Base-by-base conservation (phyloP, 2,113 vertebrate species). In the Lucifuga dentata region DNA sequence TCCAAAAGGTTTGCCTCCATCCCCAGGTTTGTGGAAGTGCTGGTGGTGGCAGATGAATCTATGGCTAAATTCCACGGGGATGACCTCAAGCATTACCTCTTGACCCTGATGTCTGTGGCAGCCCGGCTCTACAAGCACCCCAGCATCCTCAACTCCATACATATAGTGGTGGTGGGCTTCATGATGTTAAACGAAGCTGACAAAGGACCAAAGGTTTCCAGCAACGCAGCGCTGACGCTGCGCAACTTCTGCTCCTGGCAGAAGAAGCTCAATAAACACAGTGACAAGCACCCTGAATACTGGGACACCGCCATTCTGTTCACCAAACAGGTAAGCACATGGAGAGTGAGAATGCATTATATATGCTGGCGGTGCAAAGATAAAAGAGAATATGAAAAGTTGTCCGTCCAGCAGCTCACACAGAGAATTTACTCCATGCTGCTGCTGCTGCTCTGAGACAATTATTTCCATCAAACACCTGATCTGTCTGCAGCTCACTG, bases 241-340 rank as follows among this genome's bases (percentile, higher is more conserved):
- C 95, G 97, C 52, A 98, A 96, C 91, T 99, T 99, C 89, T 99
- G 98, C 51, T 93, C 94, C 71, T 99, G 98, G 98, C 98, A 99
- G 92, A 99, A 96, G 88, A 98, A 98, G 82, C 87, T 97, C 85
- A 99, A 98, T 89, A 98, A 96, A 88, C 93, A 92, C 87, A 97
- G 76, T 58, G 97, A 99, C 93, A 97, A 97, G 85, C 95, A 99
- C 74, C 94, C 95, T 0, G 97, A 97, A 73, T 97, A 98, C 80
- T 99, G 97, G 96, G 98, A 99, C 91, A 99, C 98, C 0, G 97
- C 98, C 81, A 95, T 99, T 39, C 96, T 99, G 68, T 99, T 99
- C 93, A 99, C 97, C 72, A 96, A 95, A 74, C 95, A 98, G 98
- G 97, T 99, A 93, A 92, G 94, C 12, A 17, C 26, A 15, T 8